Conservation (phyloP, 2,113 vertebrate genomes). For the Siniperca chuatsi region DNA sequence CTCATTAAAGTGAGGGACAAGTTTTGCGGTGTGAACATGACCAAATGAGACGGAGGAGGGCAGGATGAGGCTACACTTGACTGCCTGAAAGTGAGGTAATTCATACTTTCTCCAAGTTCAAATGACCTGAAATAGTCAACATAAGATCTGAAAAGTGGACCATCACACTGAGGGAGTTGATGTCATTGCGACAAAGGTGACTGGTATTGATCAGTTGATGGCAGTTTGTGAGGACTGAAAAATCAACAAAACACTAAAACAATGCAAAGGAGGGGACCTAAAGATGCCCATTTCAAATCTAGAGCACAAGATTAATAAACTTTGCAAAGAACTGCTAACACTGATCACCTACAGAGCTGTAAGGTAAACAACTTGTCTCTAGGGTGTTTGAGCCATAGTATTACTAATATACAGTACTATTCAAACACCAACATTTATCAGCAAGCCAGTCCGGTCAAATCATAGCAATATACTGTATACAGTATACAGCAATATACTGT, state of each 20-base stretch:
- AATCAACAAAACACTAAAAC: not conserved
- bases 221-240: not conserved
- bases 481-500: not conserved
- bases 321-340: not conserved
- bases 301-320: not conserved
- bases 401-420: no score
- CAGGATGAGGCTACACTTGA: not conserved
- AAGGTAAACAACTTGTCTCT: not conserved
- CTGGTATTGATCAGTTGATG: not conserved
- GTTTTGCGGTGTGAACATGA: conserved; percentile 25
- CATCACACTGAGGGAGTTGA: not conserved
- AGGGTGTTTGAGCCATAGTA: not conserved
- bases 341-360: not conserved
- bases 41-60: not conserved
- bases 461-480: not conserved
- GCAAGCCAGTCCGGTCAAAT: not conserved
- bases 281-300: not conserved
- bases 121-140: not conserved
- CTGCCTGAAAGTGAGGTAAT: not conserved
- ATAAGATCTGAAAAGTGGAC: not conserved
- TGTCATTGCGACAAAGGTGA: not conserved
- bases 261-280: not conserved
- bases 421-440: not conserved
- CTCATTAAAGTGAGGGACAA: conserved; percentile 11
- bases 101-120: not conserved